phyloP scores from a whole-genome alignment of 2,113 vertebrate genomes.

The human (Homo sapiens) region DNA sequence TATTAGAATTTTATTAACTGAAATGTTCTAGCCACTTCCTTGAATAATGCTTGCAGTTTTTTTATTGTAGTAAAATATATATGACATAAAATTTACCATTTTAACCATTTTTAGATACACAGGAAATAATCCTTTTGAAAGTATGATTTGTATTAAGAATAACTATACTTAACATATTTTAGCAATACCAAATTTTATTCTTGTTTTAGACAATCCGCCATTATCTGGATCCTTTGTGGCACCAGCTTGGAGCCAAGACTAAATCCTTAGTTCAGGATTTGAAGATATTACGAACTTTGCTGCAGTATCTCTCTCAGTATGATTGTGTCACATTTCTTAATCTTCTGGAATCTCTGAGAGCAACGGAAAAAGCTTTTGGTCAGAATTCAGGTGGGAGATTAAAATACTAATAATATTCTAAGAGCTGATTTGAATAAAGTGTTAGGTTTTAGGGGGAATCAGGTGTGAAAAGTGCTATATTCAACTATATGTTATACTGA shows the following conservation, averaged over 20 bases:
- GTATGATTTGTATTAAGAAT: background rate
- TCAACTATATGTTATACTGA: slow-evolving; percentile 30
- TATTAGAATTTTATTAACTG: slow-evolving; percentile 30
- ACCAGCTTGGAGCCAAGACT: slow-evolving; percentile 96
- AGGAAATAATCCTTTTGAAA: background rate
- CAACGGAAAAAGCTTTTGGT: slow-evolving; percentile 96
- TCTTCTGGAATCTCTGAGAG: slow-evolving; percentile 95
- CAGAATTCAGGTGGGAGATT: slow-evolving; percentile 92
- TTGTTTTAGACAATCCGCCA: slow-evolving; percentile 92
- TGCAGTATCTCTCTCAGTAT: slow-evolving; percentile 97
- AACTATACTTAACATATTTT: background rate
- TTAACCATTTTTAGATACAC: slow-evolving; percentile 10
- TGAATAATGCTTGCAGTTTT: slow-evolving; percentile 5
- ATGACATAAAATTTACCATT: background rate
- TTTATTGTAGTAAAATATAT: background rate
- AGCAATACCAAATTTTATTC: slow-evolving; percentile 56
- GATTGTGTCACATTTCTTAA: slow-evolving; percentile 98
- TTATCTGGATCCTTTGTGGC: slow-evolving; percentile 97
- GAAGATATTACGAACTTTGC: slow-evolving; percentile 93
- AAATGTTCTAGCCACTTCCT: slow-evolving; percentile 37
- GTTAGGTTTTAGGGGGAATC: slow-evolving; percentile 25
- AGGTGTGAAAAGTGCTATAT: background rate
- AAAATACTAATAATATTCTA: slow-evolving; percentile 51
- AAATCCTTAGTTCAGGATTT: slow-evolving; percentile 97
- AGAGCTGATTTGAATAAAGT: slow-evolving; percentile 42